Conservation (phyloP, 2,113 vertebrate species). For the Craseonycteris thonglongyai region DNA sequence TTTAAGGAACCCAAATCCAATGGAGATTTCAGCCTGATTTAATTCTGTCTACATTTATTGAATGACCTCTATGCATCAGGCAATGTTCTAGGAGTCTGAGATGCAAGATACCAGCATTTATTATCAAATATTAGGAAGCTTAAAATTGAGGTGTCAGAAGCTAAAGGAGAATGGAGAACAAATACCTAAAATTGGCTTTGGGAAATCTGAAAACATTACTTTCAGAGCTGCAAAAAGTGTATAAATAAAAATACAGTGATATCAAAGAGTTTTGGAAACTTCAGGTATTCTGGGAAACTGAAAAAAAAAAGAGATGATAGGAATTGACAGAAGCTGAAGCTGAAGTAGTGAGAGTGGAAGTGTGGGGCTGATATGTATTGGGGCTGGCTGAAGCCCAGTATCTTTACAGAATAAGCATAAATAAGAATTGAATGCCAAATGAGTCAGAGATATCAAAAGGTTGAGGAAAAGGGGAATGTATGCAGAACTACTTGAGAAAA, state of each 20-base stretch:
- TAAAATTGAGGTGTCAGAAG: not conserved
- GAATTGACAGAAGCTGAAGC: not conserved
- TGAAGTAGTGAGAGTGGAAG: not conserved
- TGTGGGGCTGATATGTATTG: not conserved
- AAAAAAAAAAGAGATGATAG: not conserved
- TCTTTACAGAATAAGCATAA: not conserved
- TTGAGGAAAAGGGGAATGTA: not conserved
- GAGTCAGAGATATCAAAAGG: not conserved
- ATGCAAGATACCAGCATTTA: not conserved
- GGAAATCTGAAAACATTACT: not conserved
- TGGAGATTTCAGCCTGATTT: not conserved
- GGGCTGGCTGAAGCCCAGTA: not conserved
- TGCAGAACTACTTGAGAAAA: not conserved
- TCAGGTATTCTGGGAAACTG: not conserved
- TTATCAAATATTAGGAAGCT: not conserved
- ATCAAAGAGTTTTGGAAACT: not conserved
- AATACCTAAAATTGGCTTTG: not conserved
- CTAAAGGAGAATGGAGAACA: not conserved
- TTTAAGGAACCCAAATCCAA: not conserved
- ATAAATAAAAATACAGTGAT: not conserved
- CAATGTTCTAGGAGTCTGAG: not conserved
- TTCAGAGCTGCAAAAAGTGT: not conserved
- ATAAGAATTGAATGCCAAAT: not conserved
- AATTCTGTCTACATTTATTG: not conserved
- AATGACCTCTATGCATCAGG: not conserved